Evolutionary conservation across 64 coral and sea anemone species (phyloP), one percentile per base, ranked within the genome.

Genomic region (Dendronephthya gigantea): DNA sequence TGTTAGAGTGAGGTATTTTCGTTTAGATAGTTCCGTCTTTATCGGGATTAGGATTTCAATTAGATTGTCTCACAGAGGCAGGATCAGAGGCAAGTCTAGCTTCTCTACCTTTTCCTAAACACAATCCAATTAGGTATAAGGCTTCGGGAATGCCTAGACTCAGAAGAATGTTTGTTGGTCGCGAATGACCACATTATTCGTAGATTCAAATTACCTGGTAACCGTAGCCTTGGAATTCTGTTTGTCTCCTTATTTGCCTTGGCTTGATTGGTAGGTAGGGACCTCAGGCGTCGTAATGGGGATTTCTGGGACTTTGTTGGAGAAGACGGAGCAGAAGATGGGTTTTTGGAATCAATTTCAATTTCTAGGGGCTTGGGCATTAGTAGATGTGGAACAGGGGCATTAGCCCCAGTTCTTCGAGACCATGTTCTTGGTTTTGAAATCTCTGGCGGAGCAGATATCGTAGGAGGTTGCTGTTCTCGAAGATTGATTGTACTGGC

Each of bases 301-400:
- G 72, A 79, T 34, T 79, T 79, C 72, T 33, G 15, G 36, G 72
- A 79, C 72, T 79, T 79, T 15, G 72, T 79, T 8, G 72, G 72
- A 0, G 72, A 79, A 79, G 72, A 79, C 12, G 72, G 72, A 1
- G 72, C 72, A 34, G 72, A 79, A 39, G 72, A 79, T 35, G 72
- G 72, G 16, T 79, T 33, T 34, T 79, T 79, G 12, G 72, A 34
- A 15, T 39, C 72, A 28, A 35, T 39, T 34, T 79, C 72, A 35
- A 79, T 39, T 33, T 34, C 30, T 34, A 79, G 32, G 15, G 72
- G 72, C 72, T 33, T 79, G 72, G 72, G 72, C 72, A 79, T 79
- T 19, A 79, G 72, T 79, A 79, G 32, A 34, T 79, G 72, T 1
- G 72, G 72, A 14, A 79, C 72, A 34, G 72, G 72, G 37, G 72